Evolutionary conservation across 2,797 vertebrate genomes (phyloP).

Genomic region (Rhincodon typus): DNA sequence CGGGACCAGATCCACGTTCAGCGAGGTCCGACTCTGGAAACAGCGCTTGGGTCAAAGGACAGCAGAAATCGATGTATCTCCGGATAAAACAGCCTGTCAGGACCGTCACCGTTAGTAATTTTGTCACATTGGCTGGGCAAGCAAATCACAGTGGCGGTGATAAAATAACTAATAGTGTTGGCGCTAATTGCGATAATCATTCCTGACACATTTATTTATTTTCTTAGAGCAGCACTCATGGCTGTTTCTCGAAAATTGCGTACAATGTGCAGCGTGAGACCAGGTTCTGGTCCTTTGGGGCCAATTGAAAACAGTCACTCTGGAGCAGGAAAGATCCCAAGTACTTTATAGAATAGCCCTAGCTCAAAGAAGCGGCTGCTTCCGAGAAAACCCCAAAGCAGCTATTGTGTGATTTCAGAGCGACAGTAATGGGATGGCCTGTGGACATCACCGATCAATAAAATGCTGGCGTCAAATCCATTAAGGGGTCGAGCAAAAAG

Average conservation of each 20-base stretch:
- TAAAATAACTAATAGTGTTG: background rate
- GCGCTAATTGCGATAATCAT: background rate
- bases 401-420: background rate
- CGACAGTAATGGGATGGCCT: background rate
- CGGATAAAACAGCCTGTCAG: background rate
- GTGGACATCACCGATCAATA: background rate
- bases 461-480: background rate
- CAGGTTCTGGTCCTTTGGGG: background rate
- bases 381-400: background rate
- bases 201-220: no score
- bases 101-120: background rate
- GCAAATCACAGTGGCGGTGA: no score
- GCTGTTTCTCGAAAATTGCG: background rate
- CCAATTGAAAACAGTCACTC: background rate
- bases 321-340: background rate
- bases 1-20: background rate
- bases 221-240: no score
- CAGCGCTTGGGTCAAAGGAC: background rate
- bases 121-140: no score
- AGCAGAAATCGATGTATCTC: background rate
- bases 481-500: background rate
- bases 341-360: background rate
- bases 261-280: background rate
- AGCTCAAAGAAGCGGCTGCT: background rate
- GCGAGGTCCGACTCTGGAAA: background rate